A percentile compares a stretch with the other conserved stretches of the same genome.
Conservation (phyloP, 2,888 invertebrate species). For the Diadromus collaris region DNA sequence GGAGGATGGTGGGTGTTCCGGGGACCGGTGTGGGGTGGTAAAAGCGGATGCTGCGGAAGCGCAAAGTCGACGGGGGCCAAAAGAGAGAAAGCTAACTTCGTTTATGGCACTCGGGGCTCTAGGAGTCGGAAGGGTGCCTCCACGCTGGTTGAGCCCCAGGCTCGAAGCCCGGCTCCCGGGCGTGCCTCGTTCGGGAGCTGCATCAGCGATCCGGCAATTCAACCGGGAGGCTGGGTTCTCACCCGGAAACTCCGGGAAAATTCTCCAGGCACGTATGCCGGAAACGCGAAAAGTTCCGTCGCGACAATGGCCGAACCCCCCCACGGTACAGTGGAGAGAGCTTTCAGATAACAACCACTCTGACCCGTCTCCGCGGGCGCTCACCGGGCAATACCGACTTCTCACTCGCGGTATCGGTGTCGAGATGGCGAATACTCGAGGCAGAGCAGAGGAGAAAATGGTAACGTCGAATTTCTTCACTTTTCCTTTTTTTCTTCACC, state of each 20-base stretch:
- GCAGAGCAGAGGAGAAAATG: not conserved
- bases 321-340: constrained; percentile 33
- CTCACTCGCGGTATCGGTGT: constrained; percentile 3
- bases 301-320: constrained; percentile 52
- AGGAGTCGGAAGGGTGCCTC: constrained; percentile 37
- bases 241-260: constrained; percentile 62
- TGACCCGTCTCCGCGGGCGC: constrained; percentile 7
- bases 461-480: not conserved
- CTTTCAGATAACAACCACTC: constrained; percentile 45
- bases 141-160: constrained; percentile 31
- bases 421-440: not conserved
- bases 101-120: constrained; percentile 59
- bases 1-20: no score
- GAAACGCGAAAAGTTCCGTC: constrained; percentile 66
- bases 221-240: constrained; percentile 13
- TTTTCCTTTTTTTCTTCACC: not conserved
- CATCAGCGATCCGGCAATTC: constrained; percentile 50
- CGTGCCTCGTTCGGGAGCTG: constrained; percentile 40
- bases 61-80: constrained; percentile 31
- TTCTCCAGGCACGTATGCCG: constrained; percentile 63
- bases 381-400: constrained; percentile 25
- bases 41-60: constrained; percentile 8
- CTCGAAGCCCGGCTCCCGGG: constrained; percentile 34
- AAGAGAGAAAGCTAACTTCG: constrained; percentile 67
- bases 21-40: constrained; percentile 15